Percentiles rank a stretch among this genome's conserved stretches.
Evolutionary conservation across 2,113 vertebrate species (phyloP).

Genomic region (Anoura caudifer): DNA sequence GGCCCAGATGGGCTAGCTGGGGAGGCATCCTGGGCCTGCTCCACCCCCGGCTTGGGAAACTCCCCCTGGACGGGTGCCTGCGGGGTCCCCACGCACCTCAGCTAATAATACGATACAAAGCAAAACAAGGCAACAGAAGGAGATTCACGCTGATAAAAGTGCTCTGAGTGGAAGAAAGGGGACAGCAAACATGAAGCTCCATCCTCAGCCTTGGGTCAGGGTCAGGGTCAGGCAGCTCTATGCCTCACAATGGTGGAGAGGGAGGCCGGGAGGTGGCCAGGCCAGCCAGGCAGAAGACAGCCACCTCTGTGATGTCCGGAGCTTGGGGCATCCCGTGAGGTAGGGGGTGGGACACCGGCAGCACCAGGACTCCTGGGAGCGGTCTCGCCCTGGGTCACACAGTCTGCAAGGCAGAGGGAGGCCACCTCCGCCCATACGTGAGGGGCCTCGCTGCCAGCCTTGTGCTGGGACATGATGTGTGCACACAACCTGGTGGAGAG

Average conservation of each 20-base stretch:
- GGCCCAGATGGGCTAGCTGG: accelerated
- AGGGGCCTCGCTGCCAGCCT: accelerated
- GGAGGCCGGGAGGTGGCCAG: background rate
- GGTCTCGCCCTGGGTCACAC: background rate
- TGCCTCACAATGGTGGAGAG: background rate
- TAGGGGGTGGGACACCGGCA: background rate
- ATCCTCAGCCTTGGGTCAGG: background rate
- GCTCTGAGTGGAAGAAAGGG: constrained; percentile 81
- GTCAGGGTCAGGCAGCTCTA: background rate
- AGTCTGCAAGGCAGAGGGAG: background rate
- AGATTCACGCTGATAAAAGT: constrained; percentile 72
- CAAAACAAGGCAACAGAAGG: constrained; percentile 54
- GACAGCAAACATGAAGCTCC: background rate
- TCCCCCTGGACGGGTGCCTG: background rate
- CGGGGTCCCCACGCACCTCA: constrained; percentile 25
- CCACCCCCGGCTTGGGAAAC: background rate
- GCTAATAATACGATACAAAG: constrained; percentile 49
- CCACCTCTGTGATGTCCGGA: background rate
- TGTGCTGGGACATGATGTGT: accelerated
- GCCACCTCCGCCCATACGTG: accelerated
- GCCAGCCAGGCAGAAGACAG: too few species aligned
- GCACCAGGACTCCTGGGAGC: background rate
- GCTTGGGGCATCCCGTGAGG: background rate
- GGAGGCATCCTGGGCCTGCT: background rate
- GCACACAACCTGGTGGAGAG: background rate